phyloP scores from a whole-genome alignment of 2,888 invertebrate species.

The Ptycholaimellus sp. region DNA sequence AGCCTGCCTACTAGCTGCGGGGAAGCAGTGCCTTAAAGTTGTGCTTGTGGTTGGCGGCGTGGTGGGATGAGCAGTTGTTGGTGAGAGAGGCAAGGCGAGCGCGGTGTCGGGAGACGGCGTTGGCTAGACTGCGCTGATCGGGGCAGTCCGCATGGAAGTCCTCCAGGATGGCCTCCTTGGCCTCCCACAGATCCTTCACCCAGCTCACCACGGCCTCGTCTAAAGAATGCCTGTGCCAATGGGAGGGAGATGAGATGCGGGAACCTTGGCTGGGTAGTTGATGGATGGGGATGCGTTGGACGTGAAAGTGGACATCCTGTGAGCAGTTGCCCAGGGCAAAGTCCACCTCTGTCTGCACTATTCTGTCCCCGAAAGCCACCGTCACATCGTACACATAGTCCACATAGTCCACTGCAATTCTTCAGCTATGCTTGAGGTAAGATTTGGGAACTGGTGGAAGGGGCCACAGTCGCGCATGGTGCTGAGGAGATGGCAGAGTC shows the following conservation, averaged over 20 bases:
- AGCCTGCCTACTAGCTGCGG: too few relatives aligned
- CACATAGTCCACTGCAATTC: constrained; percentile 35
- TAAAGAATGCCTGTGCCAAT: constrained; percentile 14
- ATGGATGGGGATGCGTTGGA: too few relatives aligned
- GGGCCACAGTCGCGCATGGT: constrained; percentile 32
- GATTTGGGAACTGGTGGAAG: background rate
- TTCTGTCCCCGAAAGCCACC: constrained; percentile 50
- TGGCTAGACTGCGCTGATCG: too few relatives aligned
- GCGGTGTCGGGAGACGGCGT: too few relatives aligned
- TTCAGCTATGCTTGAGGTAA: background rate
- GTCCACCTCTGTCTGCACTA: constrained; percentile 50
- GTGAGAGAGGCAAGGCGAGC: too few relatives aligned
- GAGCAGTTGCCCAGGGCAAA: constrained; percentile 47
- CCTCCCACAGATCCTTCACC: constrained; percentile 25
- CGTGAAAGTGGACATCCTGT: constrained; percentile 47
- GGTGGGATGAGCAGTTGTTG: too few relatives aligned
- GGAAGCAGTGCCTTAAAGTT: too few relatives aligned
- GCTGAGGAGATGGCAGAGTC: constrained; percentile 36
- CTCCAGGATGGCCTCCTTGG: constrained; percentile 26
- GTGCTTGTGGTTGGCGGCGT: too few relatives aligned
- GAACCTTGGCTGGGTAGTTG: too few relatives aligned
- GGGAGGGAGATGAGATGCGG: constrained; percentile 13
- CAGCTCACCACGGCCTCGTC: constrained; percentile 23
- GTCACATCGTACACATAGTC: constrained; percentile 61
- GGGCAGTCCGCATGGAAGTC: constrained; percentile 8